Conservation (phyloP, 2,113 vertebrate species). For the Micromys minutus region DNA sequence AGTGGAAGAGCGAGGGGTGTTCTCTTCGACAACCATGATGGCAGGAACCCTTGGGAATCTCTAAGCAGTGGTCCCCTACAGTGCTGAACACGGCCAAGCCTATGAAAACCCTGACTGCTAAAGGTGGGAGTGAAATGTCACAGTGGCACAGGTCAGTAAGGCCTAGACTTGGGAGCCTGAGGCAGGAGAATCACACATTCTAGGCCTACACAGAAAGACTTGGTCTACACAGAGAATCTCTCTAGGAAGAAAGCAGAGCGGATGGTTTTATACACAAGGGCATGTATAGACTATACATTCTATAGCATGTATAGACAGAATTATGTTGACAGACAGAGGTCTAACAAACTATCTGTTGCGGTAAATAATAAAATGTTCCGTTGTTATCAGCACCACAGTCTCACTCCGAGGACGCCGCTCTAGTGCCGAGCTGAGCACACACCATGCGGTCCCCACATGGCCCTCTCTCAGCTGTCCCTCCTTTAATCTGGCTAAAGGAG, state of each 20-base stretch:
- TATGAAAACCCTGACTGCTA: conserved; percentile 17
- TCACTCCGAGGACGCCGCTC: too few species aligned
- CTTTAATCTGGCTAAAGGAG: too few species aligned
- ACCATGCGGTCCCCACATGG: too few species aligned
- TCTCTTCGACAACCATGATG: background rate
- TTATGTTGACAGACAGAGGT: background rate
- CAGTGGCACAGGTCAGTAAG: background rate
- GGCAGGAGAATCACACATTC: background rate
- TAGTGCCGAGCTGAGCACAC: too few species aligned
- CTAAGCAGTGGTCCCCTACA: background rate
- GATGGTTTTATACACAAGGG: background rate
- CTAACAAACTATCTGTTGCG: background rate
- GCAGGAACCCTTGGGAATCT: background rate
- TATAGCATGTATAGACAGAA: background rate
- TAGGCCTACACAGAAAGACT: background rate
- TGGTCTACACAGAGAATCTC: background rate
- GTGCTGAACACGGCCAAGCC: background rate
- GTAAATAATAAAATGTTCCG: too few species aligned
- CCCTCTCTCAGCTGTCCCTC: too few species aligned
- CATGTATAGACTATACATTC: background rate
- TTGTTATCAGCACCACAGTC: too few species aligned
- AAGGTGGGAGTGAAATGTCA: background rate
- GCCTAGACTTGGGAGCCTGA: background rate
- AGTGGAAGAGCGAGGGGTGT: background rate
- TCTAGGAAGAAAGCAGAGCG: background rate